Conservation (phyloP, 2,888 invertebrate genomes). For the Cerceris ruficornis region DNA sequence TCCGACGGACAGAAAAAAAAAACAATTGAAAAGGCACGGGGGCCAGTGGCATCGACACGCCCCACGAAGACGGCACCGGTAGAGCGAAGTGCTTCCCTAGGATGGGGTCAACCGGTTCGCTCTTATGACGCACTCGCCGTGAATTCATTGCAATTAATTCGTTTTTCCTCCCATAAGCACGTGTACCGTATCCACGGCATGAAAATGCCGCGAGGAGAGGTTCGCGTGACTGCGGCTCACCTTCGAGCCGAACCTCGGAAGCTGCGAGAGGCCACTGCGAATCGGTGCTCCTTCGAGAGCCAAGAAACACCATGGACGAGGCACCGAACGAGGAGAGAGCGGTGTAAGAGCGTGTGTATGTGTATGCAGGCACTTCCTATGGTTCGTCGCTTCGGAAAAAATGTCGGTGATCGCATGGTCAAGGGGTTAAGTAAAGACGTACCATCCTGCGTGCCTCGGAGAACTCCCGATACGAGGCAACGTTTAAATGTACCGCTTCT, state of each 20-base stretch:
- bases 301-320: constrained; percentile 13
- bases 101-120: constrained; percentile 27
- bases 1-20: constrained; percentile 44
- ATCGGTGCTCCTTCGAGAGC: background rate
- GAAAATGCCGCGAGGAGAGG: constrained; percentile 37
- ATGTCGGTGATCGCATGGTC: constrained; percentile 55
- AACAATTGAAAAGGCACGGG: constrained; percentile 36
- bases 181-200: constrained; percentile 29
- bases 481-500: constrained; percentile 52
- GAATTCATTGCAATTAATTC: constrained; percentile 55
- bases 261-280: constrained; percentile 13
- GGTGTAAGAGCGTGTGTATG: background rate
- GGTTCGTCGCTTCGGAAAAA: constrained; percentile 47
- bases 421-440: constrained; percentile 67
- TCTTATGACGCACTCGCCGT: constrained; percentile 29
- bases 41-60: constrained; percentile 35
- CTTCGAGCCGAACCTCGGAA: constrained; percentile 28
- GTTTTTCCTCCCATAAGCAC: constrained; percentile 48
- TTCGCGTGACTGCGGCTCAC: constrained; percentile 42
- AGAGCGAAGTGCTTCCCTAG: background rate
- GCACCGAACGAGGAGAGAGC: constrained; percentile 1
- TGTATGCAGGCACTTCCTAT: constrained; percentile 26
- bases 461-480: constrained; percentile 43
- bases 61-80: constrained; percentile 15
- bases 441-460: constrained; percentile 45